Percentiles rank a stretch among this genome's conserved stretches.
phyloP scores from a whole-genome alignment of 1,140 invertebrate genomes.

The Drosophila bocqueti region DNA sequence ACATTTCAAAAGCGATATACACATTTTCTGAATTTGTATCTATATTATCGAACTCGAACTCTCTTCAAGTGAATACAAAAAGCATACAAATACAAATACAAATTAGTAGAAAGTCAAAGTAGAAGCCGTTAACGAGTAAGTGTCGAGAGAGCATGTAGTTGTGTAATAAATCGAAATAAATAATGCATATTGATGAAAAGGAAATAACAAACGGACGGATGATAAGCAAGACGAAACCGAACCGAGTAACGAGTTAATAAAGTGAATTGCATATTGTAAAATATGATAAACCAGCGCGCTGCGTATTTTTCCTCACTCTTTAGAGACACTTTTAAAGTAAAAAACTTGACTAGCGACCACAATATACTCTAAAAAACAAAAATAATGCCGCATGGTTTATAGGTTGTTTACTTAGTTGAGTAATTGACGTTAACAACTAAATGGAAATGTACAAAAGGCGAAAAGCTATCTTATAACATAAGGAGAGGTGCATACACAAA shows the following conservation, averaged over 20 bases:
- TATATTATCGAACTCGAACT: constrained; percentile 62
- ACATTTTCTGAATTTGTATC: constrained; percentile 79
- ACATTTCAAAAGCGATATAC: constrained; percentile 59
- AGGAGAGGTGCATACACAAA: constrained; percentile 19
- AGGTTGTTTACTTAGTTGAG: constrained; percentile 29
- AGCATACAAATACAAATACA: constrained; percentile 62
- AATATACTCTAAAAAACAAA: background rate
- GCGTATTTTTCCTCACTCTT: constrained; percentile 1
- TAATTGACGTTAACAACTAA: constrained; percentile 25
- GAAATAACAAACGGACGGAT: constrained; percentile 42
- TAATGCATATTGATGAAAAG: constrained; percentile 37
- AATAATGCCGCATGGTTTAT: constrained; percentile 8
- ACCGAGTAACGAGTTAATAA: constrained; percentile 68
- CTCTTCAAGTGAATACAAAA: constrained; percentile 65
- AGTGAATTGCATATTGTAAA: constrained; percentile 75
- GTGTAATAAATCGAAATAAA: constrained; percentile 62
- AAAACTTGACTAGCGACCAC: background rate
- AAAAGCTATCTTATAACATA: constrained; percentile 41
- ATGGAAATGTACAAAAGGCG: constrained; percentile 56
- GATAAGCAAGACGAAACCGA: constrained; percentile 39
- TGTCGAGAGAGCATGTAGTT: constrained; percentile 55
- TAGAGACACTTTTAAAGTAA: background rate
- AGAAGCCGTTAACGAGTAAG: constrained; percentile 72
- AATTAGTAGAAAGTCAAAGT: constrained; percentile 75
- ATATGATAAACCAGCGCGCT: constrained; percentile 57